Base-by-base conservation (phyloP, 2,113 vertebrate genomes). In the Anhinga anhinga region DNA sequence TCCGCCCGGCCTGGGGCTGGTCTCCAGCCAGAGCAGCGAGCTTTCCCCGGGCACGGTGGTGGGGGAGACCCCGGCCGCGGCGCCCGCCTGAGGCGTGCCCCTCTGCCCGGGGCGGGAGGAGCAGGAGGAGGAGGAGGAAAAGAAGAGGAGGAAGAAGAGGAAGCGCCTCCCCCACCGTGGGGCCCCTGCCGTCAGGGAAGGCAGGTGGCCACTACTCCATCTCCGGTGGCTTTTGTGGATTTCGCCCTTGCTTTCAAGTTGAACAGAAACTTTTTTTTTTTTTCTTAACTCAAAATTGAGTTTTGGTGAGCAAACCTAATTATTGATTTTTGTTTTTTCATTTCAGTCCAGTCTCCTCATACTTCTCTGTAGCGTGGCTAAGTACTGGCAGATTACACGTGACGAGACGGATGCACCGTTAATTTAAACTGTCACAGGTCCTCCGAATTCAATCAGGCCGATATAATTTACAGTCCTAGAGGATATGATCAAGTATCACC, bases 31-130 rank as follows among this genome's bases (percentile, higher is more conserved):
- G 15, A 38, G 13, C 34, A 32, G 13, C 13, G 21, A 36, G 19
- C 8, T 45, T 5, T 13, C 44, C 8, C 3, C 2, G 49, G 18
- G 11, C 20, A 3, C 1, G 2, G 69, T 4, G 10, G 36, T 1
- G 11, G 25, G n/a, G 23, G 10, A 61, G 18, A 38, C 1, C 34
- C 3, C 0, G 1, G 2, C 6, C 10, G 58, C 1, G 2, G 11
- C 9, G 3, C 11, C 2, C 8, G 14, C 22, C 22, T 6, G 13
- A 5, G 15, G 32, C 1, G 2, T 9, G 29, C 9, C 14, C n/a
- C 29, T 59, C 44, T 1, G 7, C 27, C 2, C 1, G 3, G 42
- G 42, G 62, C 11, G 1, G 10, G 19, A 36, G 12, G 9, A 13
- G 55, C 30, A 12, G 42, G 42, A 42, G 42, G 42, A 42, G 42